These are phyloP conservation scores for Ophonus ardosiacus DNA, from an alignment of 2,888 invertebrate genomes.

Conservation along the genomic window DNA sequence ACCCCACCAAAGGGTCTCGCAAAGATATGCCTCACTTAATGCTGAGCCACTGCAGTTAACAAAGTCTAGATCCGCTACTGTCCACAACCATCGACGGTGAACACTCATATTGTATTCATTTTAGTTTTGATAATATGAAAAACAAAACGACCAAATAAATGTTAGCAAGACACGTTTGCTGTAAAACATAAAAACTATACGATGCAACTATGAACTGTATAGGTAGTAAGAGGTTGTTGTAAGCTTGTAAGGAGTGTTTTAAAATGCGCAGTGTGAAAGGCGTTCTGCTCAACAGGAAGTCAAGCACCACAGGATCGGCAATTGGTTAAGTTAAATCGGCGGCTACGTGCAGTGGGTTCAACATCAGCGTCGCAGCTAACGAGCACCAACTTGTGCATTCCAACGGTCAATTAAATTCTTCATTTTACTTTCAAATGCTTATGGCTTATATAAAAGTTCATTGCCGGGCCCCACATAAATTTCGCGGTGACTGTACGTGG, in stretches of 20 bases:
- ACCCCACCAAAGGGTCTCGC: no score
- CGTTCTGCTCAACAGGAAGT: slow-evolving; percentile 1
- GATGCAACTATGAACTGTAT: no score
- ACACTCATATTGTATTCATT: no score
- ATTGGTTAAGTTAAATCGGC: slow-evolving; percentile 47
- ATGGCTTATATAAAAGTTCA: slow-evolving; percentile 51
- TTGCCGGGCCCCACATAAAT: slow-evolving; percentile 54
- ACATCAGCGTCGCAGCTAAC: slow-evolving; percentile 34
- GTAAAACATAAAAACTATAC: no score
- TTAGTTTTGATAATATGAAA: no score
- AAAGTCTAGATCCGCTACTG: no score
- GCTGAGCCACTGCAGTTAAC: no score
- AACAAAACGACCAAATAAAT: no score
- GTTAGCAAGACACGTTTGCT: no score
- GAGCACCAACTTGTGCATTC: slow-evolving; percentile 50
- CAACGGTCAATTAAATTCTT: slow-evolving; percentile 60
- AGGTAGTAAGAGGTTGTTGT: no score
- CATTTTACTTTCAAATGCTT: slow-evolving; percentile 62
- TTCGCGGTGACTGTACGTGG: slow-evolving; percentile 60
- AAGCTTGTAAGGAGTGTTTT: neutral
- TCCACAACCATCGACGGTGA: no score
- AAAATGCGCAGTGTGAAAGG: slow-evolving; percentile 29
- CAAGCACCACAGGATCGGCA: slow-evolving; percentile 35
- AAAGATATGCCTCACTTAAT: no score
- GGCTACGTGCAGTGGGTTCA: slow-evolving; percentile 29